Base-by-base conservation (phyloP, 1,140 invertebrate genomes). In the Bombus soroeensis region DNA sequence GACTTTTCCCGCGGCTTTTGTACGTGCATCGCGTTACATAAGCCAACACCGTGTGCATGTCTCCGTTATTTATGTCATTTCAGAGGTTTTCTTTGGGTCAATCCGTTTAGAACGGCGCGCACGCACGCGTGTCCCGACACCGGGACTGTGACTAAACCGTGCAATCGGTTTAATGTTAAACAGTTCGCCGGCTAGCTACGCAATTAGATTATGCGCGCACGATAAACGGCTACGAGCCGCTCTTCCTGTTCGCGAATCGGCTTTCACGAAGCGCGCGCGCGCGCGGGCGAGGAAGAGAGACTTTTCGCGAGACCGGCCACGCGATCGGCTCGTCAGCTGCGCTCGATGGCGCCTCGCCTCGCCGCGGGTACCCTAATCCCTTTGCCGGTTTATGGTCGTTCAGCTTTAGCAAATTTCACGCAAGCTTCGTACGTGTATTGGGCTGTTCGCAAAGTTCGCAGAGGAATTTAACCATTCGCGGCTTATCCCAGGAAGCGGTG, bases 81-180 rank as follows among this genome's bases (percentile, higher is more conserved):
- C 92, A 95, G 93, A 94, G 94, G 94, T 95, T 95, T 95, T 95
- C 94, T 93, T 93, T 92, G 90, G 94, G 94, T 95, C 94, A 95
- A 95, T 95, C 94, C 94, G 92, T 95, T 95, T 95, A 93, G 92
- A 92, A 93, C 86, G 90, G 53, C 57, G 62, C 41, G 74, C 75
- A 82, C 81, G 85, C 84, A 70, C 84, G 84, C 72, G 68, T 59
- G 83, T 62, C 39, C 34, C 34, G 47, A 8, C 47, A 18, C 43
- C 28, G 83, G 0, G n/a, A 41, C 37, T 41, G 73, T 12, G 74
- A 43, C 39, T 72, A 41, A 80, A 72, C 68, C 66, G 47, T 72
- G 83, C 68, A 80, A 80, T 80, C 76, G 83, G 68, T 85, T 85
- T 80, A 79, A 85, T 80, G 83, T 72, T 85, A 64, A 85, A 85